Evolutionary conservation across 2,113 vertebrate species (phyloP).

Genomic region (Calyptomena viridis): DNA sequence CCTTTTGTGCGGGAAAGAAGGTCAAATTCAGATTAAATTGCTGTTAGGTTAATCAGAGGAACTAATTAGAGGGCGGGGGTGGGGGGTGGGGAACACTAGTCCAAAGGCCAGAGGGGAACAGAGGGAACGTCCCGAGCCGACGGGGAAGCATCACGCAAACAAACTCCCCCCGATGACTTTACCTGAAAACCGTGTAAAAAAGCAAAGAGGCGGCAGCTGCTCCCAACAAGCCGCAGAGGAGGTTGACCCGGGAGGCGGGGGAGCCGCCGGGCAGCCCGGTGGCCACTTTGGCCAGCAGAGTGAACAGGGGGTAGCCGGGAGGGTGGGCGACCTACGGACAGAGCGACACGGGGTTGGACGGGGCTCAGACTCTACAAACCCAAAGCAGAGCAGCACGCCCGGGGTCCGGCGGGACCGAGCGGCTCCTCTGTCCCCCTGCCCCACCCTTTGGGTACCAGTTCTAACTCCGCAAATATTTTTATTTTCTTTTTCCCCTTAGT

Average conservation of each 20-base stretch:
- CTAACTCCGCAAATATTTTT: not conserved
- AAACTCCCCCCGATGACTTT: conserved; percentile 20
- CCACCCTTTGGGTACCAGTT: not conserved
- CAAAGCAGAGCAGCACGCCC: not conserved
- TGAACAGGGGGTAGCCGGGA: conserved; percentile 96
- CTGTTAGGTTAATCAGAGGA: conserved; percentile 41
- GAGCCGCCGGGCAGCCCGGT: conserved; percentile 79
- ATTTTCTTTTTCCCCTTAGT: not conserved
- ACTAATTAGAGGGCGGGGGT: conserved; percentile 16
- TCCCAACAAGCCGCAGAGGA: conserved; percentile 85
- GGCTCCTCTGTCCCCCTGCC: not conserved
- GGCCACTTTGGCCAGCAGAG: conserved; percentile 80
- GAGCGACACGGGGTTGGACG: not conserved
- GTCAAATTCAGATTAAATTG: conserved; percentile 49
- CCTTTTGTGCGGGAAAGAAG: conserved; percentile 34
- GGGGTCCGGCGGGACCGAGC: not conserved
- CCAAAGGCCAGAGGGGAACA: not conserved
- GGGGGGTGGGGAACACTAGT: not conserved
- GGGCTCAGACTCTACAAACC: not conserved
- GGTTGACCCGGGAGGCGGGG: conserved; percentile 85
- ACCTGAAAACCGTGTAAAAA: conserved; percentile 92
- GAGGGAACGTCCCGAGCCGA: not conserved
- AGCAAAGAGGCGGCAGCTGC: conserved; percentile 85
- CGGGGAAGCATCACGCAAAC: not conserved
- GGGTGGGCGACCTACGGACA: conserved; percentile 89